Evolutionary conservation across 1,140 invertebrate species (phyloP).

Genomic region (Leptonema lineaticorne): DNA sequence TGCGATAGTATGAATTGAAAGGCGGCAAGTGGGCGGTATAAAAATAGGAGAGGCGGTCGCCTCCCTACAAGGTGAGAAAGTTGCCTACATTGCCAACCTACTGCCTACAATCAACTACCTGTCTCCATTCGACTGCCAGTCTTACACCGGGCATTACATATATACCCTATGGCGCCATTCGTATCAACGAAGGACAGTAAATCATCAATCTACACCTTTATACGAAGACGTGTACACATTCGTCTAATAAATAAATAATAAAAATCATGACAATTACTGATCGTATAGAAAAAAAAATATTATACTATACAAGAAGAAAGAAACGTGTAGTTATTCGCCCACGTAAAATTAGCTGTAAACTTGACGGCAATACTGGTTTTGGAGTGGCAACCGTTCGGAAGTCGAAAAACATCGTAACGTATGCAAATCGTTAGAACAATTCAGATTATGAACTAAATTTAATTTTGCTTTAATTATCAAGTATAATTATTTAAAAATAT

Average conservation of each 20-base stretch:
- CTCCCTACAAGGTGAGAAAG: slow-evolving; percentile 22
- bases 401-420: too few relatives aligned
- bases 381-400: too few relatives aligned
- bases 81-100: not conserved
- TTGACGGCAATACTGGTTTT: too few relatives aligned
- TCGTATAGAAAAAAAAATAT: not conserved
- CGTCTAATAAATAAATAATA: not conserved
- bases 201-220: not conserved
- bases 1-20: not conserved
- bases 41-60: not conserved
- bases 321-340: too few relatives aligned
- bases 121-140: slow-evolving; percentile 7
- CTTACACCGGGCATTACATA: slow-evolving; percentile 15
- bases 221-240: too few relatives aligned
- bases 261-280: not conserved
- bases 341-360: too few relatives aligned
- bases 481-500: too few relatives aligned
- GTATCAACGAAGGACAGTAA: not conserved
- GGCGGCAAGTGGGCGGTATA: slow-evolving; percentile 5
- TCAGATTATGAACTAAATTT: too few relatives aligned
- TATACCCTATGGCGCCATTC: slow-evolving; percentile 1
- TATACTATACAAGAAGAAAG: too few relatives aligned
- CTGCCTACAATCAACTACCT: not conserved
- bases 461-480: too few relatives aligned
- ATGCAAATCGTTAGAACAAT: too few relatives aligned